Percentiles rank a stretch among this genome's conserved stretches.
Evolutionary conservation across 2,888 invertebrate genomes (phyloP).

Genomic region (Leptura quadrifasciata): DNA sequence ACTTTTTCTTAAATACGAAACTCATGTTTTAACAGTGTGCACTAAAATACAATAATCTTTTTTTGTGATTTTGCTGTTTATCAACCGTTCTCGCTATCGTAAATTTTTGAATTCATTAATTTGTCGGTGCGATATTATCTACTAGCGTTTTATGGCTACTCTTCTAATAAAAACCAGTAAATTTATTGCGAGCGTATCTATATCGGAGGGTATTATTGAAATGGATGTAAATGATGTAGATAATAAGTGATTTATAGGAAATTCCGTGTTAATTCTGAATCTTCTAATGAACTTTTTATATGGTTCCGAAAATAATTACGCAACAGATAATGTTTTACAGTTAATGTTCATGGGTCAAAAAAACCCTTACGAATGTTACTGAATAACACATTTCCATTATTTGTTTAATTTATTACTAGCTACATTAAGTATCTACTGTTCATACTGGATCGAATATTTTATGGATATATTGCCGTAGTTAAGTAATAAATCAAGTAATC

Average conservation of each 20-base stretch:
- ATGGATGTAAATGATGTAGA: slow-evolving; percentile 21
- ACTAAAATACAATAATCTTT: slow-evolving; percentile 19
- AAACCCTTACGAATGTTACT: too few species aligned
- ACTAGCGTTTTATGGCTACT: neutral
- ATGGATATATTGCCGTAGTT: too few species aligned
- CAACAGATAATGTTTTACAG: too few species aligned
- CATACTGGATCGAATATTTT: too few species aligned
- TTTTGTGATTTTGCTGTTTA: slow-evolving; percentile 33
- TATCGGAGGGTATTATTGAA: slow-evolving; percentile 10
- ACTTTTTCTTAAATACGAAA: slow-evolving; percentile 65
- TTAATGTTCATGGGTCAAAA: too few species aligned
- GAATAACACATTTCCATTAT: too few species aligned
- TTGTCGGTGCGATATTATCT: slow-evolving; percentile 18
- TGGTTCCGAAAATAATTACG: too few species aligned
- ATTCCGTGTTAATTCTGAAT: neutral
- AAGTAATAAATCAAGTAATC: too few species aligned
- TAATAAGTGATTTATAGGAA: slow-evolving; percentile 34
- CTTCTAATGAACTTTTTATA: slow-evolving; percentile 23
- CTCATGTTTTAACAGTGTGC: slow-evolving; percentile 49
- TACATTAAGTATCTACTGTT: too few species aligned
- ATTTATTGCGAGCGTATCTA: slow-evolving; percentile 23
- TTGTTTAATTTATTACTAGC: too few species aligned
- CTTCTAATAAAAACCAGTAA: slow-evolving; percentile 11
- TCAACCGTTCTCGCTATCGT: slow-evolving; percentile 12
- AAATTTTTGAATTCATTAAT: slow-evolving; percentile 35